These are phyloP conservation scores for Diaprepes abbreviatus DNA, from an alignment of 2,888 invertebrate genomes.

Conservation along the genomic window DNA sequence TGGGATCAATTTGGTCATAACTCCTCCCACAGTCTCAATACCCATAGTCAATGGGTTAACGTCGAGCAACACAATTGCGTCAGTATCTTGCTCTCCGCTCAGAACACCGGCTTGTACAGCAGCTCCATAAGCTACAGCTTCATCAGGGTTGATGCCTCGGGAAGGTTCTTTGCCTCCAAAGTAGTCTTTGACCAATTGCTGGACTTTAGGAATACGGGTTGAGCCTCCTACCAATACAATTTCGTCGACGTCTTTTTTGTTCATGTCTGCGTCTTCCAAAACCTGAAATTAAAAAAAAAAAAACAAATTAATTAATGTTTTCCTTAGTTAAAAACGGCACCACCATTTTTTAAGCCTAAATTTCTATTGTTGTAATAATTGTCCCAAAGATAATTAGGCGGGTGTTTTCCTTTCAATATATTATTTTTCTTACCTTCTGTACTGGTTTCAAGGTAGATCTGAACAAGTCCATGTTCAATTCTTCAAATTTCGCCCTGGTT, in stretches of 20 bases:
- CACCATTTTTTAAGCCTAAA: too few relatives aligned
- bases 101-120: constrained; percentile 99
- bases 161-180: constrained; percentile 99
- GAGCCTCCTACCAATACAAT: constrained; percentile 99
- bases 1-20: constrained; percentile 98
- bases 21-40: constrained; percentile 99
- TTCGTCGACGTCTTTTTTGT: constrained; percentile 98
- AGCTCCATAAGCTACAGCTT: constrained; percentile 98
- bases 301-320: too few relatives aligned
- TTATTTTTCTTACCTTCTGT: constrained; percentile 88
- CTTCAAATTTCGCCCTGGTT: constrained; percentile 98
- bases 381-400: too few relatives aligned
- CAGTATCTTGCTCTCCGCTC: constrained; percentile 96
- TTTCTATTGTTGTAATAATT: too few relatives aligned
- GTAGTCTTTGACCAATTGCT: constrained; percentile 92
- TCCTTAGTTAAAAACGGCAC: too few relatives aligned
- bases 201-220: constrained; percentile 98
- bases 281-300: constrained; percentile 22
- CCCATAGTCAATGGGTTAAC: constrained; percentile 99
- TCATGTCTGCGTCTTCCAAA: constrained; percentile 98
- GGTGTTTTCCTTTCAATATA: too few relatives aligned
- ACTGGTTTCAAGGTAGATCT: constrained; percentile 95
- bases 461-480: constrained; percentile 86
- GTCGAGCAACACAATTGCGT: constrained; percentile 95
- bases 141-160: constrained; percentile 98